Conservation (phyloP, 2,888 invertebrate species). For the Odontomyia ornata region DNA sequence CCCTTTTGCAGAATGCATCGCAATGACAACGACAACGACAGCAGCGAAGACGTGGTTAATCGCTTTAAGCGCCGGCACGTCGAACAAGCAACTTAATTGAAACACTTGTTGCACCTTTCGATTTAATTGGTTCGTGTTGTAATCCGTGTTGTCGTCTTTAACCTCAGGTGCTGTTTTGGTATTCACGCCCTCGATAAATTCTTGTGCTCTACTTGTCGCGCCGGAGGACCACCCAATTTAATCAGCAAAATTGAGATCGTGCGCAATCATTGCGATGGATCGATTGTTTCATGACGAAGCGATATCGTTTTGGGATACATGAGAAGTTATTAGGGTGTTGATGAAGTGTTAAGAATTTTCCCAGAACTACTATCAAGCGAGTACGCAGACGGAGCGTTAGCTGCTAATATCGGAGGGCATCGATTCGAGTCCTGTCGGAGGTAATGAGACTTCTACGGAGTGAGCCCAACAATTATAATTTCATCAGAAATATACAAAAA, state of each 20-base stretch:
- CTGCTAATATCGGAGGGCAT: too few relatives aligned
- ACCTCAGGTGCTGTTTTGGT: conserved; percentile 41
- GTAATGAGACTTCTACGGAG: too few relatives aligned
- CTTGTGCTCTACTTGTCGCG: conserved; percentile 41
- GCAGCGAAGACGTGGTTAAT: neutral
- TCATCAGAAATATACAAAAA: too few relatives aligned
- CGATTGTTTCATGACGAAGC: neutral
- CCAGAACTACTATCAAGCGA: too few relatives aligned
- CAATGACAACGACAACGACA: neutral
- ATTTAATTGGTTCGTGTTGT: conserved; percentile 47
- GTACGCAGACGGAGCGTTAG: too few relatives aligned
- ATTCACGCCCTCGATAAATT: conserved; percentile 43
- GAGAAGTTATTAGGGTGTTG: too few relatives aligned
- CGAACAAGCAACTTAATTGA: conserved; percentile 47
- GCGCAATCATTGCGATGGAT: neutral
- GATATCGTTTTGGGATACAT: too few relatives aligned
- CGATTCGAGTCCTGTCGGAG: too few relatives aligned
- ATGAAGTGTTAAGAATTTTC: too few relatives aligned
- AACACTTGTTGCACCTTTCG: conserved; percentile 45
- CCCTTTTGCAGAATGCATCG: conserved; percentile 9
- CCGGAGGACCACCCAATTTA: conserved; percentile 41
- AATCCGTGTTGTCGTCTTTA: conserved; percentile 44
- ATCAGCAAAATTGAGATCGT: conserved; percentile 32
- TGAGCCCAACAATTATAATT: too few relatives aligned
- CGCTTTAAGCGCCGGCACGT: conserved; percentile 25